Conservation (phyloP, 2,113 vertebrate genomes). For the Xyrauchen texanus region DNA sequence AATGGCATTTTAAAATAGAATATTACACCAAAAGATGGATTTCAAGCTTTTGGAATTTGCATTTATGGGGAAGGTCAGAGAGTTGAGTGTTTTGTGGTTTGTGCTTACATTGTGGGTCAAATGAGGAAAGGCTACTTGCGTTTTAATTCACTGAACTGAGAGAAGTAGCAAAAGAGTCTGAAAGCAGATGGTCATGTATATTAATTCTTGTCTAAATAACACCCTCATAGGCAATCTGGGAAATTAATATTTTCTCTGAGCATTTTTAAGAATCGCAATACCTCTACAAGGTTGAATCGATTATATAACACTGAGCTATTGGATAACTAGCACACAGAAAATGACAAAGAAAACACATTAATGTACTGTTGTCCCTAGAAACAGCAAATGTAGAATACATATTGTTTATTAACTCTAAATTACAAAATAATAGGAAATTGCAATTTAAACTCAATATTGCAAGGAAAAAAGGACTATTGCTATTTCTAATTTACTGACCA, state of each 20-base stretch:
- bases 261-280: neutral
- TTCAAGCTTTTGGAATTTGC: neutral
- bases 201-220: constrained; percentile 41
- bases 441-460: neutral
- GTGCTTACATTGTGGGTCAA: constrained; percentile 5
- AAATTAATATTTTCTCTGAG: constrained; percentile 24
- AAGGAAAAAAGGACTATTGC: constrained; percentile 21
- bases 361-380: no score
- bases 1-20: neutral
- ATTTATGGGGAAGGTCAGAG: constrained; percentile 8
- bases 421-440: neutral
- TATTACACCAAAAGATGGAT: no score
- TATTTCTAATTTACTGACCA: constrained; percentile 29
- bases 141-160: constrained; percentile 28
- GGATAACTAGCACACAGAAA: neutral
- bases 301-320: neutral
- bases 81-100: neutral
- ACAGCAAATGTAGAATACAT: no score
- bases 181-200: constrained; percentile 57
- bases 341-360: neutral
- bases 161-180: constrained; percentile 33
- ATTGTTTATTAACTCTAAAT: neutral
- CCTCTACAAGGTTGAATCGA: neutral
- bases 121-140: constrained; percentile 27
- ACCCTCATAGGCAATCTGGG: constrained; percentile 15